Base-by-base conservation (phyloP, 2,888 invertebrate genomes). In the Hydrotaea diabolus region DNA sequence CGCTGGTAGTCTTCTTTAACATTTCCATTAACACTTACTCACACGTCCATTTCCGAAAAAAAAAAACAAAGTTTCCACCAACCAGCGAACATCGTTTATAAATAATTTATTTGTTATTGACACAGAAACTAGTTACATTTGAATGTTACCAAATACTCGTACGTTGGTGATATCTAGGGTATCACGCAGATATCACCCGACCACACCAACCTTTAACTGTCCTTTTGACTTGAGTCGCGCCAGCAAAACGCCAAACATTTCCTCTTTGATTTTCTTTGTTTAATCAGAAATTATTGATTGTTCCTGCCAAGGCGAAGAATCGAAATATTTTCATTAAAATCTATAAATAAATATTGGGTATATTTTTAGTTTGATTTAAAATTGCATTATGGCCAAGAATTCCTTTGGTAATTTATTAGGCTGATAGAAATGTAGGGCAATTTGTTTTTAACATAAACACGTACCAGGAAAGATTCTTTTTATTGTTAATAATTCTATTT, bases 61-160 rank as follows among this genome's bases (percentile, higher is more conserved):
- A 3, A 7, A 31, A 31, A 31, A 2, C n/a, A n/a, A n/a, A n/a
- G n/a, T n/a, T n/a, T n/a, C n/a, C n/a, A n/a, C n/a, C 39, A 39
- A 36, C 17, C n/a, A 69, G 23, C 21, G 15, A 71, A 49, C n/a
- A n/a, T n/a, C n/a, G 1, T 15, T 36, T 66, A 46, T 69, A 46
- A 46, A 69, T 46, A 23, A 69, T 69, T 69, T 69, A 69, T 69
- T 43, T 69, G 69, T 23, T 69, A 46, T 69, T 69, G 69, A 69
- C 69, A 69, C 39, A 46, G 23, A 21, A 46, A 69, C 59, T 69
- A 69, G 46, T 69, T 69, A 46, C 46, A 43, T 43, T 69, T 69
- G n/a, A 39, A 43, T 39, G 23, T 19, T 15, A 64, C 1, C 36
- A 26, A 36, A 64, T 36, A 64, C 4, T 9, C 26, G 8, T 26